Percentiles rank a stretch among this genome's conserved stretches.
Evolutionary conservation across 2,113 vertebrate species (phyloP).

Genomic region (Murina feae): DNA sequence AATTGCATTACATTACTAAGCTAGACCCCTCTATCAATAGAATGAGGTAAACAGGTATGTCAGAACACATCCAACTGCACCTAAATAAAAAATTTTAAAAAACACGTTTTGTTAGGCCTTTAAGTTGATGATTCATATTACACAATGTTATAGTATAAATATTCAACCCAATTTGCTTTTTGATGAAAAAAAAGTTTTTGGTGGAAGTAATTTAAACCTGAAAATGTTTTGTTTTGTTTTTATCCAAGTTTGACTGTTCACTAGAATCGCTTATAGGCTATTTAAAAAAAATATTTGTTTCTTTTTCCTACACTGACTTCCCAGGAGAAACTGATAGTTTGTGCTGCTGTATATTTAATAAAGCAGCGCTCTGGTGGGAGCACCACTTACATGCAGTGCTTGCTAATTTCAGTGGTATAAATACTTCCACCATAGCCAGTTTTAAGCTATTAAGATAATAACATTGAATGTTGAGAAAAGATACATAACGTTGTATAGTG

Average conservation of each 20-base stretch:
- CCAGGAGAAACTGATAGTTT: neutral
- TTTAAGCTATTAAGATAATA: neutral
- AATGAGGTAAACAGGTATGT: neutral
- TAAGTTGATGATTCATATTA: slow-evolving; percentile 1
- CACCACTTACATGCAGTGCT: neutral
- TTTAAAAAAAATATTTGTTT: neutral
- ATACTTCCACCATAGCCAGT: neutral
- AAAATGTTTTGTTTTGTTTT: slow-evolving; percentile 41
- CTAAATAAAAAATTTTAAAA: neutral
- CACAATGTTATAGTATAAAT: neutral
- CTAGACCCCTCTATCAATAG: neutral
- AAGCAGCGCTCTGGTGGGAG: neutral
- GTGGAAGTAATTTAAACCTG: slow-evolving; percentile 31
- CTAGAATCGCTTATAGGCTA: slow-evolving; percentile 10
- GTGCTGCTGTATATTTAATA: neutral
- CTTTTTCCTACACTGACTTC: neutral
- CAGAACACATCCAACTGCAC: neutral
- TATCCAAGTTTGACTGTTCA: neutral
- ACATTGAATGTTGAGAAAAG: neutral
- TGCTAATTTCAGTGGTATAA: neutral
- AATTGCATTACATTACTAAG: neutral
- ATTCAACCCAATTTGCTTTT: slow-evolving; percentile 15
- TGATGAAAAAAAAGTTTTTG: neutral
- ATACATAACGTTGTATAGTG: neutral
- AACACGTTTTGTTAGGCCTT: slow-evolving; percentile 17